These are phyloP conservation scores for Pangasianodon hypophthalmus DNA, from an alignment of 2,113 vertebrate genomes.

Conservation along the genomic window DNA sequence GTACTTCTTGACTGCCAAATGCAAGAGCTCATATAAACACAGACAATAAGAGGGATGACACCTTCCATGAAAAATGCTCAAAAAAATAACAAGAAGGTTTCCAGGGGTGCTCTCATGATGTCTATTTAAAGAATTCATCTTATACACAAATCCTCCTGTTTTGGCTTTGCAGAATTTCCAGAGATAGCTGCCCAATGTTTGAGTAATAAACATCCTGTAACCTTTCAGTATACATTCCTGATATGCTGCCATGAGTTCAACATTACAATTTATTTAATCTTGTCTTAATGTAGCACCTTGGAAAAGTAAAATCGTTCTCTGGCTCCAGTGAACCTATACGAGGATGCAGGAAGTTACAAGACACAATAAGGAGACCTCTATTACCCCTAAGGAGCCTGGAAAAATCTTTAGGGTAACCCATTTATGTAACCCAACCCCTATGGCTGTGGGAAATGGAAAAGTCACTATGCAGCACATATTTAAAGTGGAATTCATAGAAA, in stretches of 20 bases:
- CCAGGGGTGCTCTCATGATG: background rate
- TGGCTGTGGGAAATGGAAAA: constrained; percentile 39
- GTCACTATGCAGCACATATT: background rate
- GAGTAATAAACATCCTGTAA: background rate
- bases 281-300: constrained; percentile 12
- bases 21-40: constrained; percentile 32
- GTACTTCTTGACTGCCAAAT: constrained; percentile 23
- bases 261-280: constrained; percentile 27
- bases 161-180: background rate
- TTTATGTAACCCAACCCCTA: constrained; percentile 5
- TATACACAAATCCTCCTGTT: constrained; percentile 34
- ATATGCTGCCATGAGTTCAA: background rate
- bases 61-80: background rate
- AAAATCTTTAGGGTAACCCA: constrained; percentile 54
- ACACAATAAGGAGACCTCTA: constrained; percentile 45
- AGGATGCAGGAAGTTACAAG: constrained; percentile 42
- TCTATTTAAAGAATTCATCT: constrained; percentile 44
- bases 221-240: background rate
- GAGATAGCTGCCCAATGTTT: background rate
- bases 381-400: constrained; percentile 34
- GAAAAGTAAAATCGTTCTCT: constrained; percentile 38
- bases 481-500: constrained; percentile 9
- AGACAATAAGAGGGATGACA: background rate
- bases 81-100: constrained; percentile 7
- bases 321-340: constrained; percentile 40